Evolutionary conservation across 53 echinoderm and acorn worm species (phyloP), one percentile per base, ranked within the genome.

Genomic region (Echinarachnius parma): DNA sequence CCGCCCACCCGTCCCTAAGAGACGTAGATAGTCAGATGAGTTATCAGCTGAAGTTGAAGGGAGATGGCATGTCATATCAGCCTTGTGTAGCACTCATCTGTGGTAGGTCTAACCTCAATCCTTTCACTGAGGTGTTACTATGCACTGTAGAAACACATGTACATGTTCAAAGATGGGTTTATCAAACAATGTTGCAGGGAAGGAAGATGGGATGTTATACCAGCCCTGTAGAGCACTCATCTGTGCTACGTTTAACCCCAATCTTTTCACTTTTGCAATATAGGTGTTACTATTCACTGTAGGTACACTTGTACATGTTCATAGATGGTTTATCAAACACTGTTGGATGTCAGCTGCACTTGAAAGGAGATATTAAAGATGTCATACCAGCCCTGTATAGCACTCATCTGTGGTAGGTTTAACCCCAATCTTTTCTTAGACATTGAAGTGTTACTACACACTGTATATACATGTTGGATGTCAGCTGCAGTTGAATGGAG

Each of bases 11-110:
- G 35, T 88, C 98, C 16, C 57, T 98, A 59, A 79, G 81, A 61
- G 98, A 98, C 70, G 77, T 98, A 35, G 86, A 88, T 31, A 62
- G 85, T 20, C 98, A 98, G 68, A 91, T 98, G 98, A 86, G 92
- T 60, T 92, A 88, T 66, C 98, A 98, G 63, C 84, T 98, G 46
- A 85, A 88, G 60, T 76, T 98, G 78, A 98, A 98, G 72, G 92
- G 91, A 42, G 88, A 88, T 36, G 98, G 98, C 22, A 85, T 82
- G 36, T 81, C 88, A 21, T 88, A 92, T 49, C 88, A 92, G 77
- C 98, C 98, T 28, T 98, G 98, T 78, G 66, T 98, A 37, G 98
- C 87, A 58, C 54, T 87, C n/a, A 86, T 98, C 39, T 91, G 87
- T 76, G 82, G 98, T 98, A 46, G 71, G 84, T 29, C 30, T 2